Conservation (phyloP, 2,888 invertebrate genomes). For the Cosmorhoe ocellata region DNA sequence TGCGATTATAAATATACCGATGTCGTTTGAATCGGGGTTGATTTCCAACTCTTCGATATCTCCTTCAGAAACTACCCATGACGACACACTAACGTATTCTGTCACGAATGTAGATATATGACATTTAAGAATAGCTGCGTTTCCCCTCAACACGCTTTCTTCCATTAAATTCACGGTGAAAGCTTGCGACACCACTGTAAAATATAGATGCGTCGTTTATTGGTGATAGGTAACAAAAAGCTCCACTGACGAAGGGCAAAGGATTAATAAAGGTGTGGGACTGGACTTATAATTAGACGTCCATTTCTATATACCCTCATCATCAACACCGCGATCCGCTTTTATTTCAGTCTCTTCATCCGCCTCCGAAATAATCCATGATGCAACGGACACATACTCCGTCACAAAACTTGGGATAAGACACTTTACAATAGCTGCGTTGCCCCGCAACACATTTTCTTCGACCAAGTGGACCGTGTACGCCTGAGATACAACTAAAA, state of each 20-base stretch:
- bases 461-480: slow-evolving; percentile 93
- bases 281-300: slow-evolving; percentile 27
- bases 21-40: slow-evolving; percentile 63
- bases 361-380: slow-evolving; percentile 88
- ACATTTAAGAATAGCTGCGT: slow-evolving; percentile 94
- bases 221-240: slow-evolving; percentile 9
- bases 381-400: slow-evolving; percentile 90
- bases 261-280: slow-evolving; percentile 29
- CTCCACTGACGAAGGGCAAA: slow-evolving; percentile 4
- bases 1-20: slow-evolving; percentile 55
- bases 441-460: slow-evolving; percentile 92
- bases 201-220: slow-evolving; percentile 22
- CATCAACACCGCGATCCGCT: slow-evolving; percentile 51
- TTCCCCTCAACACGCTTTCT: slow-evolving; percentile 94
- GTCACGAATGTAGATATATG: slow-evolving; percentile 96
- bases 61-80: slow-evolving; percentile 92
- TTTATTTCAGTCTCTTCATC: slow-evolving; percentile 63
- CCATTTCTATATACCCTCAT: slow-evolving; percentile 55
- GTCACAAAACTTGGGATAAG: slow-evolving; percentile 93
- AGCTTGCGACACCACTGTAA: slow-evolving; percentile 93
- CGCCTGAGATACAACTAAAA: slow-evolving; percentile 81
- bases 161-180: slow-evolving; percentile 95
- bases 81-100: slow-evolving; percentile 93
- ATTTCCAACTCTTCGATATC: slow-evolving; percentile 74
- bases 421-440: slow-evolving; percentile 91